Evolutionary conservation across 2,888 invertebrate genomes (phyloP).

Genomic region (Agrochola macilenta): DNA sequence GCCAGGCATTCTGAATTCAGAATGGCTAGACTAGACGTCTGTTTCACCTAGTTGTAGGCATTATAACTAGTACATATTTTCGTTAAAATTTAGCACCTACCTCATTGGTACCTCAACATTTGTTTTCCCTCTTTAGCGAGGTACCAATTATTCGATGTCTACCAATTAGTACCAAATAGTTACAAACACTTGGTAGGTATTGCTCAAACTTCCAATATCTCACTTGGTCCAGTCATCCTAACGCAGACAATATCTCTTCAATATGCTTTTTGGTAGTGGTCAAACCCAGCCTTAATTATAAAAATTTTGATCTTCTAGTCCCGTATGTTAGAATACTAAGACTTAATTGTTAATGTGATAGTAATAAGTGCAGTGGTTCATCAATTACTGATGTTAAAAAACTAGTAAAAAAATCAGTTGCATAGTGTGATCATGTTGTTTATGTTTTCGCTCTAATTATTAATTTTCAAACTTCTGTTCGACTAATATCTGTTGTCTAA

Average conservation of each 20-base stretch:
- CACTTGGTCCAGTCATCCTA: too few species aligned
- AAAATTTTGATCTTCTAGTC: conserved; percentile 82
- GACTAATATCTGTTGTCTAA: conserved; percentile 57
- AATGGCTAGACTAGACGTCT: too few species aligned
- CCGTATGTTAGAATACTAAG: conserved; percentile 72
- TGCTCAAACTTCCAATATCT: too few species aligned
- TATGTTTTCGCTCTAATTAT: conserved; percentile 45
- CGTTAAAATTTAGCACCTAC: too few species aligned
- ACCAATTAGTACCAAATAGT: too few species aligned
- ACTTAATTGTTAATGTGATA: conserved; percentile 63
- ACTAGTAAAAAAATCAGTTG: conserved; percentile 49
- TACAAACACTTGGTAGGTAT: too few species aligned
- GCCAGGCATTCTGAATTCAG: too few species aligned
- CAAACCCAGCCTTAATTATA: conserved; percentile 40
- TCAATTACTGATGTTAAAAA: conserved; percentile 49
- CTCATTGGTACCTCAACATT: too few species aligned
- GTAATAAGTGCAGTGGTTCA: conserved; percentile 68
- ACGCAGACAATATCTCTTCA: conserved; percentile 9
- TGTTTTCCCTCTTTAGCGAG: too few species aligned
- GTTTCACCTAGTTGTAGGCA: too few species aligned
- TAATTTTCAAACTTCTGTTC: conserved; percentile 50
- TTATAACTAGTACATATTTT: too few species aligned
- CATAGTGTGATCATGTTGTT: conserved; percentile 50
- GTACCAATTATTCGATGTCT: too few species aligned
- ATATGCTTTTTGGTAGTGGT: conserved; percentile 44